Conservation (phyloP, 2,888 invertebrate species). For the Oegoconia quadripuncta region DNA sequence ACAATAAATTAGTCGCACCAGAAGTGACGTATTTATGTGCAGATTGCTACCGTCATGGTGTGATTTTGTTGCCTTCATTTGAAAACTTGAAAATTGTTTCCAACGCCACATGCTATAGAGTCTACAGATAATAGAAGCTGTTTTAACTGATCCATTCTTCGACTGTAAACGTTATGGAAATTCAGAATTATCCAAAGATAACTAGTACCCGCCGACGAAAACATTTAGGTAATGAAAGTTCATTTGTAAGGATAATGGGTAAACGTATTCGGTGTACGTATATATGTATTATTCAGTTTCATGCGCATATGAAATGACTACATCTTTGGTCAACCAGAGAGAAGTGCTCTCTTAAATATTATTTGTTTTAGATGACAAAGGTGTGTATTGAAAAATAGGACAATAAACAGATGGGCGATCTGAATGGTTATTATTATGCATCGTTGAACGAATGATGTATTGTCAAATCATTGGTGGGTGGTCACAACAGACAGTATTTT, state of each 20-base stretch:
- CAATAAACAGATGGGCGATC: too few species aligned
- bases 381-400: too few species aligned
- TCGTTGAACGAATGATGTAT: too few species aligned
- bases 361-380: too few species aligned
- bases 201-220: not conserved
- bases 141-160: not conserved
- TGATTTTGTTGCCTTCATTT: conserved; percentile 1
- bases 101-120: not conserved
- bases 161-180: not conserved
- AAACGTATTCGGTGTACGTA: conserved; percentile 1
- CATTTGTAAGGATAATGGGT: not conserved
- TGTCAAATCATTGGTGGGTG: too few species aligned
- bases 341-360: too few species aligned
- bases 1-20: conserved; percentile 1
- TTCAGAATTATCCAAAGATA: not conserved
- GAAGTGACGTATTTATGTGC: not conserved
- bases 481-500: too few species aligned
- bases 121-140: not conserved
- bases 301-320: not conserved
- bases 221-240: conserved; percentile 5
- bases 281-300: conserved; percentile 13
- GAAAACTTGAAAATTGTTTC: conserved; percentile 2
- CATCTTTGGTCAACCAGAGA: too few species aligned
- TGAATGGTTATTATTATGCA: too few species aligned
- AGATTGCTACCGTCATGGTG: not conserved